A percentile compares a stretch with the other conserved stretches of the same genome.
These are phyloP conservation scores for Chaitophorus viminalis DNA, from an alignment of 2,888 invertebrate species.

Conservation along the genomic window DNA sequence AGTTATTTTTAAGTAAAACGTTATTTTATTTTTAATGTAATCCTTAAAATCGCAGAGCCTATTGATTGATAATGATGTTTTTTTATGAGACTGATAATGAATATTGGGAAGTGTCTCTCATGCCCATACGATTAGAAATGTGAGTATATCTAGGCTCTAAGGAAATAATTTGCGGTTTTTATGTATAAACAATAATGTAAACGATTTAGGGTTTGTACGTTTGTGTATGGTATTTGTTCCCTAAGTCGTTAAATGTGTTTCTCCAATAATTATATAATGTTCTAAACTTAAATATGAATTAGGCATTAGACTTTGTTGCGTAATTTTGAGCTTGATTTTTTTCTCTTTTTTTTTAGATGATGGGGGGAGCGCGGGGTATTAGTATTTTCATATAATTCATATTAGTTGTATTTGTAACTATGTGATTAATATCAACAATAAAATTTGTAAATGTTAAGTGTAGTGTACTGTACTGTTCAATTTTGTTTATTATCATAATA, in stretches of 20 bases:
- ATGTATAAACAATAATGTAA: constrained; percentile 28
- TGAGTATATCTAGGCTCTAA: constrained; percentile 41
- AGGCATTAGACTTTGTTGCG: constrained; percentile 48
- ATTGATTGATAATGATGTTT: constrained; percentile 50
- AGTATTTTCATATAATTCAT: constrained; percentile 50
- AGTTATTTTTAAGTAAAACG: constrained; percentile 57
- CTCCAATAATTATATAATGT: constrained; percentile 43
- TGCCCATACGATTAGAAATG: constrained; percentile 26
- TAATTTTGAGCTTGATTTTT: constrained; percentile 57
- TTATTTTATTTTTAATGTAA: constrained; percentile 55
- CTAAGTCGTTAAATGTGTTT: constrained; percentile 18
- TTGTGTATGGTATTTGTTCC: constrained; percentile 12
- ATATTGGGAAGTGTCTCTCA: constrained; percentile 32
- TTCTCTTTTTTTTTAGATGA: constrained; percentile 47
- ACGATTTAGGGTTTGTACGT: constrained; percentile 34
- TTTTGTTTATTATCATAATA: constrained; percentile 35
- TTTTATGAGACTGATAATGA: constrained; percentile 53
- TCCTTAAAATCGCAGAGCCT: constrained; percentile 45
- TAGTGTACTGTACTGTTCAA: constrained; percentile 35
- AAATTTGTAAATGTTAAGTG: constrained; percentile 38
- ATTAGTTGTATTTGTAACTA: constrained; percentile 53
- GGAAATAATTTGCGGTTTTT: constrained; percentile 17
- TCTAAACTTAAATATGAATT: constrained; percentile 28
- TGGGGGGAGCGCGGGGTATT: constrained; percentile 31
- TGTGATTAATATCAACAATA: constrained; percentile 59